Conservation (phyloP, 2,888 invertebrate genomes). For the Thymelicus acteon region DNA sequence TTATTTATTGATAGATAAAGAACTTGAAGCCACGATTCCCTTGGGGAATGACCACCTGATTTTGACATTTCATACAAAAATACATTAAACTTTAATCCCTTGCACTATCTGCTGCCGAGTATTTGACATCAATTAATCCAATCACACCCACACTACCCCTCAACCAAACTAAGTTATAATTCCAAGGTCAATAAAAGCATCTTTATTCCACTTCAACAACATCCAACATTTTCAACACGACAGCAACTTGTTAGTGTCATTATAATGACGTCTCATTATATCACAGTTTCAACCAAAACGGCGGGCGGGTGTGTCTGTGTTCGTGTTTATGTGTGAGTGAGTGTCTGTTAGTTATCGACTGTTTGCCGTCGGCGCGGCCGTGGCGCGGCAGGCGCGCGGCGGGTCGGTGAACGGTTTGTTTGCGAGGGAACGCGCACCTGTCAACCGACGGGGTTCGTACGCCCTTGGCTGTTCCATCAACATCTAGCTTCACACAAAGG, state of each 20-base stretch:
- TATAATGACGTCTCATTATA: constrained; percentile 29
- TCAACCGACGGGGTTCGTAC: constrained; percentile 19
- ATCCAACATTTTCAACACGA: no score
- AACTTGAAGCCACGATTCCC: neutral
- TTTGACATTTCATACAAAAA: neutral
- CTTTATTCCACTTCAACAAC: no score
- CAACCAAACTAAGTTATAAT: no score
- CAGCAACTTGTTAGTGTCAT: constrained; percentile 1
- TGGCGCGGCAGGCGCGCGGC: neutral
- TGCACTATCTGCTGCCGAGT: no score
- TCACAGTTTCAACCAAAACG: constrained; percentile 12
- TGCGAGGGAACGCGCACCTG: constrained; percentile 36
- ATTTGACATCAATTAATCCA: no score
- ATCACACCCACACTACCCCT: no score
- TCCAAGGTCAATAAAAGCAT: no score
- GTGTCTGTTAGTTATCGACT: constrained; percentile 32
- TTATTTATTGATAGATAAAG: neutral
- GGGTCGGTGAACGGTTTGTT: constrained; percentile 28
- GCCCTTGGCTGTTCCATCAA: constrained; percentile 28
- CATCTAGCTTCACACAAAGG: constrained; percentile 21
- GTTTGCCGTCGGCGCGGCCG: neutral
- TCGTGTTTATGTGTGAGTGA: neutral
- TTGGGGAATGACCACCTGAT: neutral
- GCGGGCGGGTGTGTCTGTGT: neutral
- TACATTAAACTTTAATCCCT: neutral